Base-by-base conservation (phyloP, 2,113 vertebrate species). In the Sturnus vulgaris region DNA sequence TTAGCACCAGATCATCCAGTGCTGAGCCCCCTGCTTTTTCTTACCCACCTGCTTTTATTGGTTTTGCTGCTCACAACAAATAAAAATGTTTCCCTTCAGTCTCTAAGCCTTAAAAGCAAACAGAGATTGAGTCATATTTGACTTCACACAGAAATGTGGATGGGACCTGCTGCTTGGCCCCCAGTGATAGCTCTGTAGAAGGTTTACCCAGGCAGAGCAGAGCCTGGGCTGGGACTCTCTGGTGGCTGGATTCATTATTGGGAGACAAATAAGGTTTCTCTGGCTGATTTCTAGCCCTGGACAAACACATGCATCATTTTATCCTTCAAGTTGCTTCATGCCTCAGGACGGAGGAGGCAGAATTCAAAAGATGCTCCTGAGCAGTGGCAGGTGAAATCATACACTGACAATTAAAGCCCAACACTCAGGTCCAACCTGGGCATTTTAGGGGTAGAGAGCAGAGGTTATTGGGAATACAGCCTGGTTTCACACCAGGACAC, bases 381-480 rank as follows among this genome's bases (percentile, higher is more conserved):
- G 75, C 0, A 0, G 31, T 3, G 1, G 15, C 60, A 70, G 56
- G 14, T 60, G 59, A 80, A 85, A 46, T 28, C 22, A 15, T 0
- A 22, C 1, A 2, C 1, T 56, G 61, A 13, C 18, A 33, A 4
- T 7, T 68, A 42, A 30, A 89, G 42, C 44, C 30, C 49, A 61
- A 30, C 30, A 14, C 28, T 23, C 37, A 22, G 49, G 47, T 52
- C 22, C 4, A 2, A 0, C 27, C 28, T 23, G 82, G 46, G 25
- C 6, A 11, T 73, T 87, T 5, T 31, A 8, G 20, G 20, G 7
- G 1, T 59, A 37, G 12, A 68, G 15, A 70, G 61, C 11, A 68
- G 31, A 1, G 0, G 3, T 60, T 83, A 1, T 47, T 6, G 30
- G 37, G 31, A 87, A 56, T 6, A 57, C 1, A 5, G 50, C 15